phyloP scores from a whole-genome alignment of 2,113 vertebrate species.

The Orycteropus afer region DNA sequence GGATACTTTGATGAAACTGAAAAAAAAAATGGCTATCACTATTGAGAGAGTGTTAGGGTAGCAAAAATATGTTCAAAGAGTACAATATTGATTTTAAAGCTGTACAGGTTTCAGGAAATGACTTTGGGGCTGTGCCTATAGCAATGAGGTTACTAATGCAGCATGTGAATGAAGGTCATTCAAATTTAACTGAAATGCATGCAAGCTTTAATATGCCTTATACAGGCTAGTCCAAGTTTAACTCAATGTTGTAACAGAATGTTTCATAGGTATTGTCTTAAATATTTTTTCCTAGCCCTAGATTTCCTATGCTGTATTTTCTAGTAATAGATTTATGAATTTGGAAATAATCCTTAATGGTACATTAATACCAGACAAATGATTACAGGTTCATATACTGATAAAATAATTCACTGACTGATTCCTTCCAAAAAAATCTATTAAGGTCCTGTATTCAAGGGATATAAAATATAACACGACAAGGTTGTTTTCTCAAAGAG shows the following conservation, averaged over 20 bases:
- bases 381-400: background rate
- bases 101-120: background rate
- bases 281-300: background rate
- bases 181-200: background rate
- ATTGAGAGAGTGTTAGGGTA: background rate
- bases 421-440: background rate
- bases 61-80: background rate
- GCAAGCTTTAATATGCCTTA: background rate
- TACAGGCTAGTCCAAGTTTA: background rate
- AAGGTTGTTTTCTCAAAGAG: background rate
- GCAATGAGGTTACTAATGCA: background rate
- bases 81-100: background rate
- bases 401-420: background rate
- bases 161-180: background rate
- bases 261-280: background rate
- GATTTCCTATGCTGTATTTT: background rate
- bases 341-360: background rate
- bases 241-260: background rate
- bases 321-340: background rate
- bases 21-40: background rate
- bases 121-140: background rate
- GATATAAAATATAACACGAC: background rate
- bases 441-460: background rate
- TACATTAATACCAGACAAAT: background rate
- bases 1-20: background rate